Evolutionary conservation across 2,113 vertebrate species (phyloP).

Genomic region (Scortum barcoo): DNA sequence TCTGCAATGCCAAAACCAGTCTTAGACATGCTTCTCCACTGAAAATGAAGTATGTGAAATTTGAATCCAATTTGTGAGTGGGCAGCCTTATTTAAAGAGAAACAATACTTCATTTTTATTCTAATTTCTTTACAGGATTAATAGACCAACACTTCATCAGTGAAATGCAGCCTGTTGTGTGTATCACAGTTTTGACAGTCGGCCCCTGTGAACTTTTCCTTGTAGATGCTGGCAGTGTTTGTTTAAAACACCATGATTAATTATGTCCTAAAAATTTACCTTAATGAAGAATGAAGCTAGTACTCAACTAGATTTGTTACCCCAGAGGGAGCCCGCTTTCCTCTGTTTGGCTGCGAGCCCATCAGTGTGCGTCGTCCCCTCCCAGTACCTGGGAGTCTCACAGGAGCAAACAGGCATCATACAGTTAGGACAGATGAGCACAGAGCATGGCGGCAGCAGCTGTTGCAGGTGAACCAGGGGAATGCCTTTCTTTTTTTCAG

Average conservation of each 20-base stretch:
- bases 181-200: no score
- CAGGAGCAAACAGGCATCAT: conserved; percentile 54
- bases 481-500: conserved; percentile 42
- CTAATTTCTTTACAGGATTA: neutral
- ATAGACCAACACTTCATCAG: no score
- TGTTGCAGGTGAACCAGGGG: conserved; percentile 74
- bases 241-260: conserved; percentile 20
- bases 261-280: conserved; percentile 17
- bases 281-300: conserved; percentile 26
- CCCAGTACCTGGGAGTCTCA: conserved; percentile 64
- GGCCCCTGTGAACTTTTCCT: neutral
- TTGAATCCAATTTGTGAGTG: neutral
- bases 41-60: neutral
- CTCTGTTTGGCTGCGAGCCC: conserved; percentile 64
- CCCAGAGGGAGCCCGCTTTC: conserved; percentile 40
- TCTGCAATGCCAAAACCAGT: neutral
- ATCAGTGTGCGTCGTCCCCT: conserved; percentile 68
- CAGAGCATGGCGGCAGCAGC: conserved; percentile 79
- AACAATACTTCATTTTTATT: no score
- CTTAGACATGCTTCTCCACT: neutral
- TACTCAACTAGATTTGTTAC: conserved; percentile 15
- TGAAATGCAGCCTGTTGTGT: no score
- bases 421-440: conserved; percentile 80
- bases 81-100: neutral
- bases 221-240: neutral